Base-by-base conservation (phyloP, 2,113 vertebrate species). In the Heterocephalus glaber region DNA sequence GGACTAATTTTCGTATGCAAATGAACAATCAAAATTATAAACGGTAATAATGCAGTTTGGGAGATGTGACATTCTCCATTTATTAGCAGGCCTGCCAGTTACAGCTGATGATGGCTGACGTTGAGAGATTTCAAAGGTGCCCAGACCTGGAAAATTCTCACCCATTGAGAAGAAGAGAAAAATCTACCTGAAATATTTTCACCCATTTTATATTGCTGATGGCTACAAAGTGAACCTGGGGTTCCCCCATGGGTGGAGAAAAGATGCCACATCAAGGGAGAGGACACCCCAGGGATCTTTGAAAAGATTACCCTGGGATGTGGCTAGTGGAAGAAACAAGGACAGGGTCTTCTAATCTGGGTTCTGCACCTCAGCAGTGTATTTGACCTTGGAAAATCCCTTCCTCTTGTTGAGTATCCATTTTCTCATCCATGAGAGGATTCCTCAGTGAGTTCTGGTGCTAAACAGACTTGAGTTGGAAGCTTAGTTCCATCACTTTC, bases 1-100 rank as follows among this genome's bases (percentile, higher is more conserved):
- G 99, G 99, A 99, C 99, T 99, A 98, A 99, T 99, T 99, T 99
- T 99, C 99, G 96, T 99, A 99, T 99, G 99, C 99, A 99, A 99
- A 99, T 99, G 98, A 99, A 99, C 99, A 99, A 99, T 99, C 97
- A 99, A 99, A 99, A 99, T 99, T 99, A 99, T 99, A 99, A 99
- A 99, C 99, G 98, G 99, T 99, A 99, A 99, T 99, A 99, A 99
- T 99, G 99, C 99, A 99, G 99, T 99, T 99, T 98, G 99, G 99
- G 99, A 98, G 98, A 98, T 95, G 98, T 99, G 98, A 98, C 99
- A 98, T 99, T 99, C 99, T 98, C 98, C 99, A 99, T 99, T 99
- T 99, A 99, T 99, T 99, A 99, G 98, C 97, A 54, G 92, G 97
- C 98, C 98, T 97, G 96, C 96, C 95, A 98, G 97, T 98, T 97